phyloP scores from a whole-genome alignment of 2,888 invertebrate genomes.

The Heliconius aoede region DNA sequence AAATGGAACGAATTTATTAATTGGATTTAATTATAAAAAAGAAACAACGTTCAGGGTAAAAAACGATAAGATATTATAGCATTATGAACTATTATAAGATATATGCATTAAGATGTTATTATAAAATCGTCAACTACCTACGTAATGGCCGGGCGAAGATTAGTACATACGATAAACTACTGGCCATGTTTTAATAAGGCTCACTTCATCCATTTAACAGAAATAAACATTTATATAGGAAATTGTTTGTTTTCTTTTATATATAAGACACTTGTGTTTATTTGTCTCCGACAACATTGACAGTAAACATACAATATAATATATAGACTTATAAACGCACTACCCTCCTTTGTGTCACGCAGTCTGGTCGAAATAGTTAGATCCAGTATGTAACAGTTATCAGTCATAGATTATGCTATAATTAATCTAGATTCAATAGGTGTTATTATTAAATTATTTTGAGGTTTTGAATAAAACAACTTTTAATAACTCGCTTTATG shows the following conservation, averaged over 20 bases:
- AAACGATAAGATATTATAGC: slow-evolving; percentile 3
- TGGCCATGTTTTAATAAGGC: slow-evolving; percentile 2
- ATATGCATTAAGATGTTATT: slow-evolving; percentile 21
- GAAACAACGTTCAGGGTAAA: not conserved
- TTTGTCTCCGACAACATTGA: not conserved
- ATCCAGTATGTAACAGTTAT: no score
- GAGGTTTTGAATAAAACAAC: no score
- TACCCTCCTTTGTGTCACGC: no score
- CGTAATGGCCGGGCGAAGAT: not conserved
- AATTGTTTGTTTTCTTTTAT: not conserved
- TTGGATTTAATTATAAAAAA: not conserved
- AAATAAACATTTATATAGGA: not conserved
- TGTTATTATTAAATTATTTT: no score
- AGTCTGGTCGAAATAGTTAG: no score
- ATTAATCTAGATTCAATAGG: no score
- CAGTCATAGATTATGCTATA: no score
- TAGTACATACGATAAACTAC: slow-evolving; percentile 5
- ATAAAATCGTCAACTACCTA: slow-evolving; percentile 21
- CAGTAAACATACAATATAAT: no score
- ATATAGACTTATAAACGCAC: no score
- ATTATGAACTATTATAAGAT: no score
- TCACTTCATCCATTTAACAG: not conserved
- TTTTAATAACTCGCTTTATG: no score
- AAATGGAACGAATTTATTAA: not conserved
- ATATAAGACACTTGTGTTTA: not conserved